Base-by-base conservation (phyloP, 2,888 invertebrate species). In the Polymixis lichenea region DNA sequence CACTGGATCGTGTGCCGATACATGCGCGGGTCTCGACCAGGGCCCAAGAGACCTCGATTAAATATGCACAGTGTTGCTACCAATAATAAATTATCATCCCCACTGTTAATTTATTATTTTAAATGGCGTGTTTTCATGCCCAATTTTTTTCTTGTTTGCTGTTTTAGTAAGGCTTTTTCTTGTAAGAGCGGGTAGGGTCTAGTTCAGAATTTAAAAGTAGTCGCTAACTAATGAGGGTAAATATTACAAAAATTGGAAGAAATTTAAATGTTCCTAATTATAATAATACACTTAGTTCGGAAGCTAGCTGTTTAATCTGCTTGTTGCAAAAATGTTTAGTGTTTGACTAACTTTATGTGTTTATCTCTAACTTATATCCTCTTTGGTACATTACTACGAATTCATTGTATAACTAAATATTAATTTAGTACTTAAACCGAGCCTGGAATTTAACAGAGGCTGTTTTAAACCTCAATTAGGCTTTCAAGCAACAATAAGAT, bases 61-160 rank as follows among this genome's bases (percentile, higher is more conserved):
- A 87, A 86, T 79, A 85, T 87, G 82, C 76, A 86, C 78, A 73
- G 64, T 74, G 76, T 75, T 79, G 72, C 77, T 68, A 72, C 75
- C 65, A 66, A 66, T 64, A 77, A 83, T 77, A n/a, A n/a, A n/a
- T n/a, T n/a, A 82, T 76, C 55, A 72, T 69, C 66, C 72, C 22
- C 64, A 75, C 77, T 82, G 13, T 69, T 68, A 64, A 32, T 70
- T 67, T 25, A 38, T 70, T 84, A 62, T 69, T 67, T 58, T 65
- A 70, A 66, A 55, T 68, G 58, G 28, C 61, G 49, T 60, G 13
- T 82, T 61, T 25, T 15, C 11, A 51, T 22, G 28, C 0, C 1
- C 25, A 9, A 25, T 49, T 51, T 49, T 51, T n/a, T 8, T 56
- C 32, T 71, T 55, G 43, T 28, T 8, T n/a, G 3, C 25, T 38